Conservation (phyloP, 2,888 invertebrate genomes). For the Leptopilina syphax region DNA sequence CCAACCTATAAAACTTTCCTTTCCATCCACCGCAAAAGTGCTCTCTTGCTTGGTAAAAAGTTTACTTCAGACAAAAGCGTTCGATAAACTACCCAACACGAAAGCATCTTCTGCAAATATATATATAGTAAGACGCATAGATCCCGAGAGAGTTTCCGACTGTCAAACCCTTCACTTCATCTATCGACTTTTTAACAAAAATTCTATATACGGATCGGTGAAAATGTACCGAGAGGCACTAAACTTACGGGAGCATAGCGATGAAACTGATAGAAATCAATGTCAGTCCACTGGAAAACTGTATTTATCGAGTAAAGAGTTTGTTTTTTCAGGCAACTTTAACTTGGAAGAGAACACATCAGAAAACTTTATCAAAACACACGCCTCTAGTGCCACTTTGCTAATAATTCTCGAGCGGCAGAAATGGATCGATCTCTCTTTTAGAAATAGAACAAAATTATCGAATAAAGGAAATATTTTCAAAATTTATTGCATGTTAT, state of each 20-base stretch:
- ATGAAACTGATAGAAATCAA: slow-evolving; percentile 32
- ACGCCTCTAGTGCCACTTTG: background rate
- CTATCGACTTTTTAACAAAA: slow-evolving; percentile 9
- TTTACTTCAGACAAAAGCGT: slow-evolving; percentile 14
- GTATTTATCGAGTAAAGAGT: slow-evolving; percentile 20
- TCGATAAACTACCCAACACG: slow-evolving; percentile 14
- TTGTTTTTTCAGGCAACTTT: background rate
- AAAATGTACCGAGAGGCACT: background rate
- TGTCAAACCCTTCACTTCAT: slow-evolving; percentile 3
- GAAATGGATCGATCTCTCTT: slow-evolving; percentile 1
- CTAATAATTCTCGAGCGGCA: background rate
- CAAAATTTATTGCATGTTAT: no score
- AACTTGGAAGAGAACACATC: slow-evolving; percentile 18
- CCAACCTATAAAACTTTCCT: slow-evolving; percentile 30
- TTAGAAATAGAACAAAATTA: no score
- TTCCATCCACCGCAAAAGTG: slow-evolving; percentile 16
- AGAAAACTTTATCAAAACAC: slow-evolving; percentile 13
- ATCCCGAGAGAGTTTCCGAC: slow-evolving; percentile 6
- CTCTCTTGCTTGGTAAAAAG: slow-evolving; percentile 19
- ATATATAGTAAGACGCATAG: slow-evolving; percentile 13
- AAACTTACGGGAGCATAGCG: background rate
- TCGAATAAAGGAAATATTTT: no score
- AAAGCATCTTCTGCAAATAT: background rate
- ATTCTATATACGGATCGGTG: background rate
- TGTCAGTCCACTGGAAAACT: background rate